Evolutionary conservation across 2,797 vertebrate genomes (phyloP).

Genomic region (Loris lydekkerianus): DNA sequence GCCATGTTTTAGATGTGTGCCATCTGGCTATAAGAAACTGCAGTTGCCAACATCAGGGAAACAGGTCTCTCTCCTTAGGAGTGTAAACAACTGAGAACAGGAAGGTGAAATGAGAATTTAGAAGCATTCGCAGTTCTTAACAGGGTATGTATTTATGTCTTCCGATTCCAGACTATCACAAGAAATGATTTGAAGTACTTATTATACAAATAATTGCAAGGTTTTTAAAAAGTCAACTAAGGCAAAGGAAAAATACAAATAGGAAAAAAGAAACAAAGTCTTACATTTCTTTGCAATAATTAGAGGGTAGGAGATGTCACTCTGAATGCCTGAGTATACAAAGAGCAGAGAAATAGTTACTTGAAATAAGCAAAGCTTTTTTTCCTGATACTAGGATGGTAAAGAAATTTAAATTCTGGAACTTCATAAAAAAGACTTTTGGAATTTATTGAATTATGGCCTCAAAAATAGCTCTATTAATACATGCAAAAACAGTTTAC

Average conservation of each 20-base stretch:
- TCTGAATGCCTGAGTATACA: neutral
- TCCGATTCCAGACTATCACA: neutral
- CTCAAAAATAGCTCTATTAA: neutral
- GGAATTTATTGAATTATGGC: neutral
- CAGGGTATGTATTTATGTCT: neutral
- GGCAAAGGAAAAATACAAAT: neutral
- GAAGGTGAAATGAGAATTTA: neutral
- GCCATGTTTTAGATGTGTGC: neutral
- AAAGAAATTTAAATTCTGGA: neutral
- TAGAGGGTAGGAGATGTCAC: neutral
- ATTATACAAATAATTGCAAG: neutral
- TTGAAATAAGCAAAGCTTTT: neutral
- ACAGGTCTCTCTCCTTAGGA: neutral
- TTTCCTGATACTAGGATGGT: neutral
- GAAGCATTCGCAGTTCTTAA: neutral
- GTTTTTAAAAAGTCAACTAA: neutral
- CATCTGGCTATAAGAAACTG: neutral
- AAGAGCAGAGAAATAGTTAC: neutral
- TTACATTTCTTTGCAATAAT: neutral
- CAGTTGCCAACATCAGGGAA: neutral
- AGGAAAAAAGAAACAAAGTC: neutral
- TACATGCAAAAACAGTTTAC: neutral
- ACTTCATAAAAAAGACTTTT: neutral
- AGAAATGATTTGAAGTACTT: neutral
- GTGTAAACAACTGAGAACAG: accelerated